phyloP scores from a whole-genome alignment of 2,888 invertebrate species.

The Chelonus formosanus region DNA sequence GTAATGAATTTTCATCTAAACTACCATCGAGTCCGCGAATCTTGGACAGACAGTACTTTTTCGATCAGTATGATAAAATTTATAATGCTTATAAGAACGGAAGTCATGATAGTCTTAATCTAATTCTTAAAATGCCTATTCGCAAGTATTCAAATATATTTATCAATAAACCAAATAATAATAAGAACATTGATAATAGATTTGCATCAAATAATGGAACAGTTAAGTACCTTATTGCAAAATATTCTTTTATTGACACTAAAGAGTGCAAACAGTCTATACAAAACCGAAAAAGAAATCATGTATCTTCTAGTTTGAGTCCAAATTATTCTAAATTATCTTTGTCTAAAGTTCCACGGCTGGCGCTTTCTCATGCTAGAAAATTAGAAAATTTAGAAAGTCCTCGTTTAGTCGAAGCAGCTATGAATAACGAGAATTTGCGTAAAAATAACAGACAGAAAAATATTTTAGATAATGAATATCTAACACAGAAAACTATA shows the following conservation, averaged over 20 bases:
- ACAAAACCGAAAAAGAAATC: background rate
- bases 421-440: background rate
- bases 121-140: no score
- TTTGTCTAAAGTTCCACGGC: constrained; percentile 19
- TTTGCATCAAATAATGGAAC: background rate
- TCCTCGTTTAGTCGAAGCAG: constrained; percentile 16
- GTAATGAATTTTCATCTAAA: background rate
- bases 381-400: constrained; percentile 3
- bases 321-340: background rate
- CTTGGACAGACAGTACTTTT: constrained; percentile 34
- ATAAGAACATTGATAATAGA: background rate
- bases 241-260: background rate
- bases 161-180: background rate
- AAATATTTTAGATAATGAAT: constrained; percentile 31
- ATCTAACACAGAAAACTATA: background rate
- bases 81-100: constrained; percentile 11
- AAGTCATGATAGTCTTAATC: no score
- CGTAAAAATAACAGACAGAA: constrained; percentile 36
- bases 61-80: constrained; percentile 33
- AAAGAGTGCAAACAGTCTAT: background rate
- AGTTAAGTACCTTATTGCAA: constrained; percentile 8
- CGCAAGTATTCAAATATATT: no score
- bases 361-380: background rate
- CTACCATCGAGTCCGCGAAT: no score
- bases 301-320: no score